A percentile compares a stretch with the other conserved stretches of the same genome.
Conservation (phyloP, 2,888 invertebrate species). For the Ormyrus labotus region DNA sequence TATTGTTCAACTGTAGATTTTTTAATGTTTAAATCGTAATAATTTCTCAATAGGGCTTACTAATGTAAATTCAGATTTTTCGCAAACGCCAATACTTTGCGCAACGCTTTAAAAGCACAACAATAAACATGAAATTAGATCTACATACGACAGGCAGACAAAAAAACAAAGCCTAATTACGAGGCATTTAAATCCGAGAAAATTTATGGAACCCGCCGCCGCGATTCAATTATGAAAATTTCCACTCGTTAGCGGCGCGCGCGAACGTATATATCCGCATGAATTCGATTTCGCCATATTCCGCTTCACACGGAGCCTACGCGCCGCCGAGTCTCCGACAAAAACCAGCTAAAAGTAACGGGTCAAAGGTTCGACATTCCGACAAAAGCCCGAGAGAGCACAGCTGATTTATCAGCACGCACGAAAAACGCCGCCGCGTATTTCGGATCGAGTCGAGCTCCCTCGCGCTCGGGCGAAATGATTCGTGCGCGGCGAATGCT, state of each 20-base stretch:
- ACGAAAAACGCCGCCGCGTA: too few relatives aligned
- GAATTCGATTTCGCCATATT: constrained; percentile 23
- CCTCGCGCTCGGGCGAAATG: not conserved
- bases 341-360: not conserved
- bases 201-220: too few relatives aligned
- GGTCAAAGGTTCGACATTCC: constrained; percentile 18
- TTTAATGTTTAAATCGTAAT: too few relatives aligned
- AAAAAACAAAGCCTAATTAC: too few relatives aligned
- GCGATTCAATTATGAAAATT: too few relatives aligned
- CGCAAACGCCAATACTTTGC: not conserved
- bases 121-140: not conserved
- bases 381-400: not conserved
- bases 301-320: constrained; percentile 2
- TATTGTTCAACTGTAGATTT: too few relatives aligned
- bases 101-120: not conserved
- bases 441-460: constrained; percentile 6
- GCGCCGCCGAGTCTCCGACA: too few relatives aligned
- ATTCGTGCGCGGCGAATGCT: too few relatives aligned
- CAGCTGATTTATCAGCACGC: too few relatives aligned
- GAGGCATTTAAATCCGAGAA: too few relatives aligned
- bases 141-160: not conserved
- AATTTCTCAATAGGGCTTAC: too few relatives aligned
- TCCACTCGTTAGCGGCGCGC: not conserved
- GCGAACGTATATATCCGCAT: not conserved
- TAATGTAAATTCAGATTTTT: too few relatives aligned